phyloP scores from a whole-genome alignment of 2,797 vertebrate species.

The Macroramphosus scolopax region DNA sequence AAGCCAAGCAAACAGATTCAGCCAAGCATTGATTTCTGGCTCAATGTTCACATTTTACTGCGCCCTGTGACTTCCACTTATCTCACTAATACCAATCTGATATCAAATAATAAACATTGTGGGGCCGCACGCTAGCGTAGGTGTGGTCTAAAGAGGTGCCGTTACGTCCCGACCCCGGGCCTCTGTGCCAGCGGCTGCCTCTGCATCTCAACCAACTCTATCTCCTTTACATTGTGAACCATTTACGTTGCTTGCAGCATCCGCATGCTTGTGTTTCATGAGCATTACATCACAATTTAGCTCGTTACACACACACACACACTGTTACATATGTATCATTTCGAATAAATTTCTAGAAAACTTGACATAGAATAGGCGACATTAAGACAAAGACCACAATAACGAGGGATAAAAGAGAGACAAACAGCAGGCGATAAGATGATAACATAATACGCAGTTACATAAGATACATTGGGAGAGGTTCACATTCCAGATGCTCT shows the following conservation, averaged over 20 bases:
- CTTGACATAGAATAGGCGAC: constrained; percentile 1
- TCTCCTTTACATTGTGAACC: constrained; percentile 15
- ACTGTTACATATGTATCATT: too few species aligned
- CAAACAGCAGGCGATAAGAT: too few species aligned
- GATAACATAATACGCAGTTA: neutral
- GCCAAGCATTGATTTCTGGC: constrained; percentile 67
- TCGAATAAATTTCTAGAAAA: constrained; percentile 1
- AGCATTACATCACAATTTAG: constrained; percentile 76
- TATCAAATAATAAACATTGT: constrained; percentile 63
- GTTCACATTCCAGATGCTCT: constrained; percentile 4
- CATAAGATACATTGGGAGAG: neutral
- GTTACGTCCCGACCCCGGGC: too few species aligned
- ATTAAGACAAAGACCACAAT: too few species aligned
- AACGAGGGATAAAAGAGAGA: too few species aligned
- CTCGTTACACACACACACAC: constrained; percentile 45
- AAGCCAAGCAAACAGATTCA: constrained; percentile 46
- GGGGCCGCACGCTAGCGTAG: constrained; percentile 54
- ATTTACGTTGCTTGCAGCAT: constrained; percentile 44
- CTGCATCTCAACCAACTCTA: too few species aligned
- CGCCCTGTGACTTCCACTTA: constrained; percentile 66
- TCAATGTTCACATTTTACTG: constrained; percentile 58
- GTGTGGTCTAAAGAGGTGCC: constrained; percentile 39
- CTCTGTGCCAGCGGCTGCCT: constrained; percentile 24
- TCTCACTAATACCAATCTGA: constrained; percentile 68
- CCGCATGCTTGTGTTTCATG: constrained; percentile 67